phyloP scores from a whole-genome alignment of 2,797 vertebrate genomes.

The Rousettus madagascariensis region DNA sequence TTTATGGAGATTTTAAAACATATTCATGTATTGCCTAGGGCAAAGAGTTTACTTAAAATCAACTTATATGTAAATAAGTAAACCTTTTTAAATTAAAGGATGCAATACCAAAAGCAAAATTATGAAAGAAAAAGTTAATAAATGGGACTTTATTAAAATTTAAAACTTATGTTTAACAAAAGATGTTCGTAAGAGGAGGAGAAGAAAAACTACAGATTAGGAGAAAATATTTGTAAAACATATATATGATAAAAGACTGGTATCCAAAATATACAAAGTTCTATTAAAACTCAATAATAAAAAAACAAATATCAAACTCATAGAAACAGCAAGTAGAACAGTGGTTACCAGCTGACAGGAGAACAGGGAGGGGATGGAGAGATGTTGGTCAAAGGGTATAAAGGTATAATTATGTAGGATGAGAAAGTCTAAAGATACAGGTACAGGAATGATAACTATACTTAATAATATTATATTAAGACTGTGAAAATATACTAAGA shows the following conservation, averaged over 20 bases:
- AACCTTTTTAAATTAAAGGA: neutral
- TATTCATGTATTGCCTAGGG: neutral
- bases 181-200: neutral
- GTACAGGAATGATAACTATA: neutral
- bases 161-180: neutral
- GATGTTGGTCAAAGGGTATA: neutral
- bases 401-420: neutral
- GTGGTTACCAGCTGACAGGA: neutral
- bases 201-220: neutral
- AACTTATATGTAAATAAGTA: slow-evolving; percentile 25
- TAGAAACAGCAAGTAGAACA: neutral
- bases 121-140: neutral
- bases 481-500: neutral
- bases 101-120: neutral
- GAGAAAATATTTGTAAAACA: neutral
- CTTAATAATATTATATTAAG: neutral
- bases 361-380: neutral
- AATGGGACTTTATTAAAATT: neutral
- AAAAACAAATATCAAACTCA: neutral
- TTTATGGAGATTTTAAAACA: slow-evolving; percentile 50
- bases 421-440: neutral
- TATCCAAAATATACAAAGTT: neutral
- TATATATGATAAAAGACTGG: neutral
- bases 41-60: slow-evolving; percentile 18
- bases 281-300: neutral